These are phyloP conservation scores for Pteronura brasiliensis DNA, from an alignment of 2,113 vertebrate species.

Conservation along the genomic window DNA sequence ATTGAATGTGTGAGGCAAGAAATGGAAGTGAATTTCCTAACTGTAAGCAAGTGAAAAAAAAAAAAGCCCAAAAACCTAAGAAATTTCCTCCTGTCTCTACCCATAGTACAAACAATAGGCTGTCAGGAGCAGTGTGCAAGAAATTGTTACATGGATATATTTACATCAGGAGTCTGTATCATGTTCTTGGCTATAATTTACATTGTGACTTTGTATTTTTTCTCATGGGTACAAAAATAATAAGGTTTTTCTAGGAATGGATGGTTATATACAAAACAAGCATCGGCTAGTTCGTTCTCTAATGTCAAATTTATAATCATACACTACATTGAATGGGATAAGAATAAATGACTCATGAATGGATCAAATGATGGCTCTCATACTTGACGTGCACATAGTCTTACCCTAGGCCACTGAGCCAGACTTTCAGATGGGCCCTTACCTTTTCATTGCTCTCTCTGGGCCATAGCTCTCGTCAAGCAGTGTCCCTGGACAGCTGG, in stretches of 20 bases:
- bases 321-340: neutral
- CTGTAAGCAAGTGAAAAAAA: neutral
- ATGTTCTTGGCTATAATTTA: neutral
- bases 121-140: neutral
- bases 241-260: neutral
- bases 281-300: neutral
- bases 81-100: neutral
- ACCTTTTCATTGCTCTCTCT: constrained; percentile 7
- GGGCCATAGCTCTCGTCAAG: neutral
- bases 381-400: neutral
- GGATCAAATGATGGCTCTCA: neutral
- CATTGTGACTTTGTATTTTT: neutral
- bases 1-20: neutral
- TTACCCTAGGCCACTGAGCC: neutral
- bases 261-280: neutral
- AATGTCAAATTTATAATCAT: neutral
- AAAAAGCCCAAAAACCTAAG: neutral
- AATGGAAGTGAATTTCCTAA: neutral
- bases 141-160: neutral
- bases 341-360: neutral
- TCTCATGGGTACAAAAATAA: neutral
- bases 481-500: constrained; percentile 53
- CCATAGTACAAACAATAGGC: neutral
- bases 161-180: neutral
- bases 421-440: neutral